phyloP scores from a whole-genome alignment of 2,113 vertebrate genomes.

The Sigmodon hispidus region DNA sequence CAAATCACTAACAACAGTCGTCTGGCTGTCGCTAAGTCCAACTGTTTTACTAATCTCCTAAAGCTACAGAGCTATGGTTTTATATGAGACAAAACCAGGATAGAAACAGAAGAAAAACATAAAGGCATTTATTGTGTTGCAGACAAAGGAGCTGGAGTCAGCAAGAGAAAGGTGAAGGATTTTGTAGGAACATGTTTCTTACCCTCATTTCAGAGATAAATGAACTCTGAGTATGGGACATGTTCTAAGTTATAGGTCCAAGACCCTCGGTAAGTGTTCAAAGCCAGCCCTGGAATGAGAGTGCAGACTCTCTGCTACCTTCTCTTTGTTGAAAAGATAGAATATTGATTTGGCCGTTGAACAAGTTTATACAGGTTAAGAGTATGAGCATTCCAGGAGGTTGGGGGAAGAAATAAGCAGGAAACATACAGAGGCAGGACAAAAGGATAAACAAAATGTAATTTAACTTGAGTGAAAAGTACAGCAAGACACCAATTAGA shows the following conservation, averaged over 20 bases:
- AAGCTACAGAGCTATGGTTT: neutral
- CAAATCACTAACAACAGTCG: neutral
- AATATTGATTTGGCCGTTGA: neutral
- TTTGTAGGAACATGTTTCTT: neutral
- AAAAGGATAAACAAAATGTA: neutral
- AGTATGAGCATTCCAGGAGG: neutral
- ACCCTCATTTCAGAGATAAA: neutral
- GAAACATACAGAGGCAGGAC: neutral
- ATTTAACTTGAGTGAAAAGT: neutral
- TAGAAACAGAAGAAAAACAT: neutral
- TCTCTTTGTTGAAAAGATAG: neutral
- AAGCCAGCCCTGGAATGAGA: neutral
- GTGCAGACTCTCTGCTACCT: neutral
- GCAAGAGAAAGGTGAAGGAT: neutral
- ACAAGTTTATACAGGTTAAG: neutral
- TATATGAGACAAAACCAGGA: neutral
- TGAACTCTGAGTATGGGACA: neutral
- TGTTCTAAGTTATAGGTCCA: neutral
- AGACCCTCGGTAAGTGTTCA: neutral
- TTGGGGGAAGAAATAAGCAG: neutral
- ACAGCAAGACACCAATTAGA: neutral
- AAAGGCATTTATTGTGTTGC: neutral
- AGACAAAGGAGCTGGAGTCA: neutral
- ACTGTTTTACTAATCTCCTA: neutral
- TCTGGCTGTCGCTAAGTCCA: neutral